These are phyloP conservation scores for Eristalis arbustorum DNA, from an alignment of 2,888 invertebrate genomes.

Conservation along the genomic window DNA sequence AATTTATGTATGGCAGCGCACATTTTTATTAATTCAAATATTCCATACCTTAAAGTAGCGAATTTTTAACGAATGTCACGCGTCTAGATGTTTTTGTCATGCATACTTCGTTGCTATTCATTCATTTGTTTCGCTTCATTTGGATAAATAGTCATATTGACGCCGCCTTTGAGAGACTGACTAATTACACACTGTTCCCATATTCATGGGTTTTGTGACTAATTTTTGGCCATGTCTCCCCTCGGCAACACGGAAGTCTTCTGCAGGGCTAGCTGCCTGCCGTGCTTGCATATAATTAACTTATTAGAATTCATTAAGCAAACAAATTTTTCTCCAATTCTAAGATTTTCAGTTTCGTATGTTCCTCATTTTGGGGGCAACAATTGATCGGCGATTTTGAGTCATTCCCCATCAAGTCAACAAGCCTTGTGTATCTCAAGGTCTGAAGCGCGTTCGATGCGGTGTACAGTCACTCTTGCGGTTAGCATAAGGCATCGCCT, in stretches of 20 bases:
- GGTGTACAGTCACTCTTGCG: constrained; percentile 2
- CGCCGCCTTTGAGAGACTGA: background rate
- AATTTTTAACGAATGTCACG: background rate
- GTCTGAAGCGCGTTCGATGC: background rate
- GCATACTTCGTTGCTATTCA: constrained; percentile 27
- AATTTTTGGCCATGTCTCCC: background rate
- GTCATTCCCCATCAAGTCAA: constrained; percentile 2
- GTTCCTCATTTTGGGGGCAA: too few relatives aligned
- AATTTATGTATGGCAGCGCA: background rate
- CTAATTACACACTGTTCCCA: constrained; percentile 45
- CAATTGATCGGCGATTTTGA: constrained; percentile 14
- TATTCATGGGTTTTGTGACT: constrained; percentile 3
- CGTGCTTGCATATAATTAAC: constrained; percentile 13
- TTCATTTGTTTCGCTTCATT: constrained; percentile 20
- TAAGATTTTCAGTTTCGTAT: background rate
- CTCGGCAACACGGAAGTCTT: constrained; percentile 41
- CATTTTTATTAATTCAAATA: background rate
- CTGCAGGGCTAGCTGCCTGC: background rate
- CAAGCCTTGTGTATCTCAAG: constrained; percentile 14
- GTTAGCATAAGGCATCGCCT: background rate
- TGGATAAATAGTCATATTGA: background rate
- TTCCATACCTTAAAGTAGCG: background rate
- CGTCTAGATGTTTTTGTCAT: constrained; percentile 17
- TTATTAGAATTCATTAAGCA: constrained; percentile 5
- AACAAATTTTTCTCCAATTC: background rate